Percentiles rank a stretch among this genome's conserved stretches.
These are phyloP conservation scores for Osmerus eperlanus DNA, from an alignment of 2,113 vertebrate species.

Conservation along the genomic window DNA sequence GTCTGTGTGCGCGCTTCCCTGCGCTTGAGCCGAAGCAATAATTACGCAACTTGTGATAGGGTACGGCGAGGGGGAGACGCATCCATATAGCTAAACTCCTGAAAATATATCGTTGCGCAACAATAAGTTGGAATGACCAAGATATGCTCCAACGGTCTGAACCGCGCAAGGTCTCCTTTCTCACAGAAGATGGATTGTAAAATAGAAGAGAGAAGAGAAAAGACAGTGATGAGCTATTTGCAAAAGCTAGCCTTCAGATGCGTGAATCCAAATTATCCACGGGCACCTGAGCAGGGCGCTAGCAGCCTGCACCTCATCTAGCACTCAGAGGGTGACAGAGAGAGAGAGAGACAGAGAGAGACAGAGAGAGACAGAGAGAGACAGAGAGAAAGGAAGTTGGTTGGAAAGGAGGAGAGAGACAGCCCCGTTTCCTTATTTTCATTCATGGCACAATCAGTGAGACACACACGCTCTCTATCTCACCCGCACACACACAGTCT, in stretches of 20 bases:
- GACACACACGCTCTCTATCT: constrained; percentile 51
- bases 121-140: constrained; percentile 41
- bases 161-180: neutral
- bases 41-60: constrained; percentile 31
- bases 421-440: constrained; percentile 63
- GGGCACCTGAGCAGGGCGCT: constrained; percentile 44
- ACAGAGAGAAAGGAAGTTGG: constrained; percentile 35
- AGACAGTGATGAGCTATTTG: neutral
- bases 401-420: constrained; percentile 55
- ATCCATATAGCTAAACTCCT: constrained; percentile 26
- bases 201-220: neutral
- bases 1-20: constrained; percentile 1
- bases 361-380: constrained; percentile 21
- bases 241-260: neutral
- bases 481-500: constrained; percentile 41
- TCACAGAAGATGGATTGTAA: neutral
- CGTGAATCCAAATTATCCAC: constrained; percentile 57
- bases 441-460: constrained; percentile 73
- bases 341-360: constrained; percentile 6
- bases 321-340: constrained; percentile 35
- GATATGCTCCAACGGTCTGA: constrained; percentile 7
- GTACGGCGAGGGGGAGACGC: constrained; percentile 3
- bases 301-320: constrained; percentile 30
- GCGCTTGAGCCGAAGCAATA: constrained; percentile 40
- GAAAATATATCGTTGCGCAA: constrained; percentile 37